Evolutionary conservation across 2,888 invertebrate genomes (phyloP), one percentile per base, ranked within the genome.

Genomic region (Ormyrus nitidulus): DNA sequence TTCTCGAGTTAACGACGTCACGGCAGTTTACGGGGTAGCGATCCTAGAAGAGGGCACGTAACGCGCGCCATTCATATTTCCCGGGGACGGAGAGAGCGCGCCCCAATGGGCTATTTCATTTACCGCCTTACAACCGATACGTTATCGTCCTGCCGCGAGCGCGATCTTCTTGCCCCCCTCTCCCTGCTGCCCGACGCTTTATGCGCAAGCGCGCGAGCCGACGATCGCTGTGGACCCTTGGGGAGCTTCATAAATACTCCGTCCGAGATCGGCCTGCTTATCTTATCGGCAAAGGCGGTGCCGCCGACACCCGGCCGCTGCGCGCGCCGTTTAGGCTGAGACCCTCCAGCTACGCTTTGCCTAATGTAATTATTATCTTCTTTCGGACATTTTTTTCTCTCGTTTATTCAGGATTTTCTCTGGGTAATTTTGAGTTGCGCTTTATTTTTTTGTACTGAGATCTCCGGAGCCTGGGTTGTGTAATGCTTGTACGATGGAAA

Each of bases 51-150:
- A 34, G 51, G 58, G 53, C 58, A 62, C 53, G 49, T 10, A 34
- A 34, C n/a, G 71, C 70, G 81, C 76, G 82, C 81, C 84, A 84
- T 84, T 84, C 85, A 83, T 83, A 85, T 85, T 85, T 83, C 83
- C 82, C 76, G 81, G 34, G 84, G 83, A 84, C 79, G 77, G 76
- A 19, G 19, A 19, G 19, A 59, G 69, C 72, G 48, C 66, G 65
- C 71, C 34, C 54, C 61, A 62, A 59, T 65, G 79, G 83, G 66
- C 75, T 83, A 51, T 84, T 83, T 85, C 83, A 80, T 84, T 84
- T 82, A 84, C 84, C 82, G 82, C 83, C 79, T 83, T 83, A 81
- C 83, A 80, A 77, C 74, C 83, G 84, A 84, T 83, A 84, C 83
- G 80, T 83, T 84, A 84, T 84, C 84, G 81, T 82, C 54, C 65